These are phyloP conservation scores for Catagonus wagneri DNA, from an alignment of 2,113 vertebrate genomes.

Conservation along the genomic window DNA sequence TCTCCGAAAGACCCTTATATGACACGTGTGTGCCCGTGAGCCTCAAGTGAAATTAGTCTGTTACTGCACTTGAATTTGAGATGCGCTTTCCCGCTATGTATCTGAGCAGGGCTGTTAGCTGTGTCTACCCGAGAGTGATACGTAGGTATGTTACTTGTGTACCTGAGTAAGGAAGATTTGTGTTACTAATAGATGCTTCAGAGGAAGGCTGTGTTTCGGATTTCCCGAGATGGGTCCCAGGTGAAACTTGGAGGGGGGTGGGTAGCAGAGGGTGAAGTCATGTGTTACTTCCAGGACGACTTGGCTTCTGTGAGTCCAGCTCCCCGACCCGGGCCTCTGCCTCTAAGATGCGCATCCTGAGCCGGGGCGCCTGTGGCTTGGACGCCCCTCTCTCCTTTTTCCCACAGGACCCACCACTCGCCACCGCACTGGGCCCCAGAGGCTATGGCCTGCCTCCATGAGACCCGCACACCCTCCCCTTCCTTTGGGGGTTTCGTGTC, in stretches of 20 bases:
- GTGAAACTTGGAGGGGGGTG: neutral
- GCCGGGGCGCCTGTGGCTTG: neutral
- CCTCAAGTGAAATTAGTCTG: neutral
- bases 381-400: slow-evolving; percentile 14
- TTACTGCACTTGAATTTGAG: neutral
- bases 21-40: neutral
- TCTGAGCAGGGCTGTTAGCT: neutral
- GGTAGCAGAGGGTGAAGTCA: neutral
- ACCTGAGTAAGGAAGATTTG: neutral
- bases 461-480: slow-evolving; percentile 93
- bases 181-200: neutral
- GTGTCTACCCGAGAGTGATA: neutral
- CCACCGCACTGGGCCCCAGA: slow-evolving; percentile 50
- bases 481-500: slow-evolving; percentile 93
- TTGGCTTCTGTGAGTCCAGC: neutral
- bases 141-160: neutral
- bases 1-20: neutral
- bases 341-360: neutral
- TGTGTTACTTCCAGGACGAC: neutral
- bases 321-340: neutral
- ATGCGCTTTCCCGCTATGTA: neutral
- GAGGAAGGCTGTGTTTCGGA: neutral
- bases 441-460: slow-evolving; percentile 94
- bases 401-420: slow-evolving; percentile 53
- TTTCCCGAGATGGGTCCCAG: neutral